Evolutionary conservation across 2,888 invertebrate species (phyloP), one percentile per base, ranked within the genome.

Genomic region (Salpingus planirostris): DNA sequence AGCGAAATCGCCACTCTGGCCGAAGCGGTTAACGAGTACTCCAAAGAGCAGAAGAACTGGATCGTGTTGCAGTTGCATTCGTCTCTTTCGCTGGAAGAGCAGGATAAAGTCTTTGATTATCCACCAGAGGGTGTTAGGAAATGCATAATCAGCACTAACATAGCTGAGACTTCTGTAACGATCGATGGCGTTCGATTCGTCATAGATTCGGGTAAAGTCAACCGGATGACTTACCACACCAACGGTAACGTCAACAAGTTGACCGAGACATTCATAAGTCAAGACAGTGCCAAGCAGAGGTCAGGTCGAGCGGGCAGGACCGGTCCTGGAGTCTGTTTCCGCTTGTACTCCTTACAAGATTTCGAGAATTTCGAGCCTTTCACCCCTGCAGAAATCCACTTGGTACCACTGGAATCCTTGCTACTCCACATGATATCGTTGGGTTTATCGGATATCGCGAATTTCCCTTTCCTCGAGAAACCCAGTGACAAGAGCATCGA

Each of bases 111-210:
- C 4, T 98, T 98, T 59, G 92, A 96, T 58, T 88, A 91, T 55
- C 80, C 96, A 1, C 96, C 96, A 1, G 89, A 92, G 32, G 90
- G 93, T 3, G 78, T 91, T 2, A 73, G 98, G 31, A 98, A 98
- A 62, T 97, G 96, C 61, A 91, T 98, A 38, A 80, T 98, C 1
- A 90, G 95, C 0, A 98, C 98, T 1, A 98, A 98, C 57, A 97
- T 98, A 35, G 96, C 98, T 0, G 98, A 98, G 69, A 98, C 98
- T 0, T 96, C 96, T 0, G 84, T 98, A 2, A 98, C 98, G 0
- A 96, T 98, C 31, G 98, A 98, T 60, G 97, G 97, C 1, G 86
- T 98, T 31, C 72, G 97, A 53, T 98, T 98, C 66, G 97, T 98
- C 1, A 77, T 89, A 1, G 97, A 98, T 63, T 95, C 95, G 2